These are phyloP conservation scores for Gephyroberyx darwinii DNA, from an alignment of 2,797 vertebrate genomes.

Conservation along the genomic window DNA sequence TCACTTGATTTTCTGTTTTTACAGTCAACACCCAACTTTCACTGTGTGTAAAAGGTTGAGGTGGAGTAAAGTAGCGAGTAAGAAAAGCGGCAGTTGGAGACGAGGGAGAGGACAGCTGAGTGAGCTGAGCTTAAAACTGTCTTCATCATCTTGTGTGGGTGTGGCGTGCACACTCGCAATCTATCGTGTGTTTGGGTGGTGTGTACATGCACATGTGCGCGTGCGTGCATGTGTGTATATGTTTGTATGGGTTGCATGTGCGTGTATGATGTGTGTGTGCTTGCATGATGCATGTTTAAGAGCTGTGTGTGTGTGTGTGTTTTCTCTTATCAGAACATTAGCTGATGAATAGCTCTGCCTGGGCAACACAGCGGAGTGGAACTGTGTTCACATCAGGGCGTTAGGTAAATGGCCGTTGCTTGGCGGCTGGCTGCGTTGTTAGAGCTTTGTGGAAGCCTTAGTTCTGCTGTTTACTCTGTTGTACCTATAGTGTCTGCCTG, in stretches of 20 bases:
- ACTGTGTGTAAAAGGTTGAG: conserved; percentile 1
- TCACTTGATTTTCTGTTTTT: not conserved
- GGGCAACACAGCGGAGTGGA: conserved; percentile 59
- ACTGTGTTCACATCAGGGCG: conserved; percentile 36
- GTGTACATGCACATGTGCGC: not conserved
- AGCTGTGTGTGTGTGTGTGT: conserved; percentile 13
- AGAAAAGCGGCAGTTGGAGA: too few species aligned
- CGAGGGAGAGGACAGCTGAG: not conserved
- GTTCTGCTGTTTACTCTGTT: conserved; percentile 53
- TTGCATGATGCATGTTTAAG: conserved; percentile 37
- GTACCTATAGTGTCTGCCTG: conserved; percentile 30
- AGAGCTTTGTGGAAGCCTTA: conserved; percentile 27
- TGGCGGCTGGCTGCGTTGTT: conserved; percentile 51
- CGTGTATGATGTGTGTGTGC: conserved; percentile 54
- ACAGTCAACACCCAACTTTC: not conserved
- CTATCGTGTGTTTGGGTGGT: not conserved
- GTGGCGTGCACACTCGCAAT: conserved; percentile 10
- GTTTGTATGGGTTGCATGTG: conserved; percentile 46
- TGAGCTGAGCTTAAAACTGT: not conserved
- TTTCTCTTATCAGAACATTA: conserved; percentile 70
- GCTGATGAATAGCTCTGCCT: conserved; percentile 63
- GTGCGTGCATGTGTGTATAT: conserved; percentile 28
- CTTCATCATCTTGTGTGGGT: conserved; percentile 15
- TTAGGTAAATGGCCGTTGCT: conserved; percentile 65
- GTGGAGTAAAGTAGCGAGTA: conserved; percentile 2